Base-by-base conservation (phyloP, 2,113 vertebrate species). In the Scopus umbretta region DNA sequence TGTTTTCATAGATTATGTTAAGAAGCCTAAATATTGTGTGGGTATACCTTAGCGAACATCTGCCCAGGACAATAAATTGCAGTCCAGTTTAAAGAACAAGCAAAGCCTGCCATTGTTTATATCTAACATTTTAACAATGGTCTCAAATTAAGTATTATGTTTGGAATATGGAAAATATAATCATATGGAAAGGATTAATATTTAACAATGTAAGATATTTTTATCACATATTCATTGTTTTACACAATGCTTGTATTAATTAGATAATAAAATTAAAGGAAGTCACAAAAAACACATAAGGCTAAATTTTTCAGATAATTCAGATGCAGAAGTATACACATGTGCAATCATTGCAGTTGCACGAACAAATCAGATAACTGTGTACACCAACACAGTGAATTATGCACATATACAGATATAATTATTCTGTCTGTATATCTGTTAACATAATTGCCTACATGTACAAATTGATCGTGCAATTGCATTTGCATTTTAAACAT, bases 401-500 rank as follows among this genome's bases (percentile, higher is more conserved):
- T 92, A 90, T 86, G 75, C 68, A 88, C 63, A 45, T 73, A 75
- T 96, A 80, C 53, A 85, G 80, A 83, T 66, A 62, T 49, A 86
- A 96, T 91, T 95, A 87, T 87, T 43, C 30, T 91, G 61, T 71
- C 80, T 84, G 38, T 63, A 16, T 61, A 81, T 40, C 29, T 2
- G 2, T 81, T 89, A 75, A 78, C 52, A 52, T 89, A 94, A 89
- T 92, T 92, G 40, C 47, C 72, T 92, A 47, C 42, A 59, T 22
- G 30, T 74, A 94, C 43, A 67, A 95, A 84, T 53, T 79, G 74
- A 43, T 26, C 1, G 0, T 84, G 76, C 52, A 96, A 91, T 71
- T 74, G 9, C 25, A 86, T 94, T 95, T 96, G 52, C 73, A 91
- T 94, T 92, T 91, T 96, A 92, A 96, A 75, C 21, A 85, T 36